Conservation (phyloP, 1,140 invertebrate genomes). For the Adoxophyes honmai region DNA sequence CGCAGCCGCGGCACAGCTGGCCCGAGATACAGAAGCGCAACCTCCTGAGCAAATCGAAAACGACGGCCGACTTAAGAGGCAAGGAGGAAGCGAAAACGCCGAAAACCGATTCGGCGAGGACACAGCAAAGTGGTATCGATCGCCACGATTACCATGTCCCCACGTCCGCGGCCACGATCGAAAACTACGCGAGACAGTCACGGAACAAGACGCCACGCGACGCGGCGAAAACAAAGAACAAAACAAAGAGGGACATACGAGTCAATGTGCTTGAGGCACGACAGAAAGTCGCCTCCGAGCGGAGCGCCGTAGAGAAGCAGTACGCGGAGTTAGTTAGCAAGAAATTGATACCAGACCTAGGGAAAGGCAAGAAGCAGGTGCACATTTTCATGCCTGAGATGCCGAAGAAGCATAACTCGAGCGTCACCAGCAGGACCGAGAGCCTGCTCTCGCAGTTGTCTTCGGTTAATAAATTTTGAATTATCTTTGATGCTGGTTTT, state of each 20-base stretch:
- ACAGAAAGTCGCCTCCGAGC: slow-evolving; percentile 53
- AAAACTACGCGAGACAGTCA: slow-evolving; percentile 71
- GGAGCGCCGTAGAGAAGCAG: slow-evolving; percentile 59
- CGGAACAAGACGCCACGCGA: slow-evolving; percentile 59
- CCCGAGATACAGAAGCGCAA: slow-evolving; percentile 58
- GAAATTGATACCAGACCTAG: slow-evolving; percentile 61
- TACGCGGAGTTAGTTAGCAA: slow-evolving; percentile 68
- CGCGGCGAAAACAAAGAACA: slow-evolving; percentile 46
- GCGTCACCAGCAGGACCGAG: slow-evolving; percentile 38
- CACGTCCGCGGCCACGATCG: slow-evolving; percentile 62
- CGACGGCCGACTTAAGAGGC: slow-evolving; percentile 41
- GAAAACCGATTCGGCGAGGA: slow-evolving; percentile 42
- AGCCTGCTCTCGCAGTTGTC: slow-evolving; percentile 51
- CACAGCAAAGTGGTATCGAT: slow-evolving; percentile 55
- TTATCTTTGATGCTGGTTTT: not conserved
- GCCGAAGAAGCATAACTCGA: slow-evolving; percentile 57
- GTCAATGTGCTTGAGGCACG: slow-evolving; percentile 49
- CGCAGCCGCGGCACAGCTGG: slow-evolving; percentile 66
- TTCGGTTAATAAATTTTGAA: slow-evolving; percentile 14
- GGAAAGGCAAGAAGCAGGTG: slow-evolving; percentile 76
- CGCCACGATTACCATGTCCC: slow-evolving; percentile 58
- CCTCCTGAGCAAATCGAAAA: slow-evolving; percentile 52
- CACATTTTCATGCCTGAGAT: slow-evolving; percentile 84
- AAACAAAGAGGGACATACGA: slow-evolving; percentile 46
- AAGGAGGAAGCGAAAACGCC: slow-evolving; percentile 33